Conservation (phyloP, 2,113 vertebrate genomes). For the Recurvirostra avosetta region DNA sequence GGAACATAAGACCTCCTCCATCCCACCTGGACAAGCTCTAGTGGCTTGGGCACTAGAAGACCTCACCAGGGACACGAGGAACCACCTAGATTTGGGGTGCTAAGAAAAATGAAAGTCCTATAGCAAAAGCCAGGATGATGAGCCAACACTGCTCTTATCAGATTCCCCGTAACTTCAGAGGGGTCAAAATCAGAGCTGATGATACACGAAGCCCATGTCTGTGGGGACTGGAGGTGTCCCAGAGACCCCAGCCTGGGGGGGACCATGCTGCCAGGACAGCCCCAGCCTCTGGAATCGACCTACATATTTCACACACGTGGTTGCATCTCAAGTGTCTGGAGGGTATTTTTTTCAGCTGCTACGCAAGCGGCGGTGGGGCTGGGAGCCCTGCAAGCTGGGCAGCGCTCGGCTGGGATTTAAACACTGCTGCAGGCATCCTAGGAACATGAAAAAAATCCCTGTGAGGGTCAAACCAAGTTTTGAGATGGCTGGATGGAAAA, state of each 20-base stretch:
- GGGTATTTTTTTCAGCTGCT: background rate
- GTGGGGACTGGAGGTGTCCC: background rate
- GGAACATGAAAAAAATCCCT: background rate
- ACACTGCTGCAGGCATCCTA: background rate
- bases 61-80: background rate
- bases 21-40: background rate
- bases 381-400: background rate
- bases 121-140: background rate
- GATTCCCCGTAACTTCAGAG: background rate
- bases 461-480: background rate
- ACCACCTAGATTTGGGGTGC: background rate
- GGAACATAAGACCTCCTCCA: background rate
- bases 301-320: background rate
- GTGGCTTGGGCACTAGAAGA: background rate
- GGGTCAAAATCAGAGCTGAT: background rate
- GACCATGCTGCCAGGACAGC: background rate
- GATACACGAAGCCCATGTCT: fast-evolving
- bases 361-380: background rate
- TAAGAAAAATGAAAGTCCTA: background rate
- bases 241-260: background rate
- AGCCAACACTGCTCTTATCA: background rate
- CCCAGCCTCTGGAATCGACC: background rate
- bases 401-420: background rate
- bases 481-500: background rate
- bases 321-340: background rate